Percentiles rank a stretch among this genome's conserved stretches.
Evolutionary conservation across 2,888 invertebrate species (phyloP).

Genomic region (Monochamus alternatus): DNA sequence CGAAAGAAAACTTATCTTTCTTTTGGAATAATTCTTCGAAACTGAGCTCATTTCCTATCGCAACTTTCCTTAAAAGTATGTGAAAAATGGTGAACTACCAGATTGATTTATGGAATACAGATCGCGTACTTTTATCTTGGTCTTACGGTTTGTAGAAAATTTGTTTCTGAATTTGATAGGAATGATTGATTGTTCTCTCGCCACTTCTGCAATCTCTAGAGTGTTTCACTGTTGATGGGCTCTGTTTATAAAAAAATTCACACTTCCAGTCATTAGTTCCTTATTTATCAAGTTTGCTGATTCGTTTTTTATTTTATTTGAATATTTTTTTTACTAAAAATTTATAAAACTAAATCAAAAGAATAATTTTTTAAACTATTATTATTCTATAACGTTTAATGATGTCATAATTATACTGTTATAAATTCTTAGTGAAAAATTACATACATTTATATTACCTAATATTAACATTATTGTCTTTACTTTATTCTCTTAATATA

Average conservation of each 20-base stretch:
- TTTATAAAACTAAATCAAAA: too few relatives aligned
- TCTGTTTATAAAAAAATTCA: neutral
- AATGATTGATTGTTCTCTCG: slow-evolving; percentile 14
- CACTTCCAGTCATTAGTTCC: too few relatives aligned
- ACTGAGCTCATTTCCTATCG: slow-evolving; percentile 15
- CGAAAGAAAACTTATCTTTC: slow-evolving; percentile 17
- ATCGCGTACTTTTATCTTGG: slow-evolving; percentile 17
- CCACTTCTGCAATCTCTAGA: neutral
- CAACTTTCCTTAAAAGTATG: slow-evolving; percentile 1
- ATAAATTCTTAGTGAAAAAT: too few relatives aligned
- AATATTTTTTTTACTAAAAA: too few relatives aligned
- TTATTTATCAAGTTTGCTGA: too few relatives aligned
- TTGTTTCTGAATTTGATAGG: slow-evolving; percentile 17
- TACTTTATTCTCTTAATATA: too few relatives aligned
- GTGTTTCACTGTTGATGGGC: neutral
- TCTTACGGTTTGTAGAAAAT: slow-evolving; percentile 8
- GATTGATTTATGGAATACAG: slow-evolving; percentile 23
- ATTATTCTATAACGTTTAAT: too few relatives aligned
- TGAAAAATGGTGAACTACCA: slow-evolving; percentile 15
- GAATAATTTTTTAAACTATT: too few relatives aligned
- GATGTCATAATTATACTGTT: too few relatives aligned
- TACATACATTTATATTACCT: too few relatives aligned
- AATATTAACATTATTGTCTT: too few relatives aligned
- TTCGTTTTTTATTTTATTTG: too few relatives aligned
- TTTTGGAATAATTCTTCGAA: slow-evolving; percentile 8